These are phyloP conservation scores for Pipistrellus kuhlii DNA, from an alignment of 2,797 vertebrate species.

Conservation along the genomic window DNA sequence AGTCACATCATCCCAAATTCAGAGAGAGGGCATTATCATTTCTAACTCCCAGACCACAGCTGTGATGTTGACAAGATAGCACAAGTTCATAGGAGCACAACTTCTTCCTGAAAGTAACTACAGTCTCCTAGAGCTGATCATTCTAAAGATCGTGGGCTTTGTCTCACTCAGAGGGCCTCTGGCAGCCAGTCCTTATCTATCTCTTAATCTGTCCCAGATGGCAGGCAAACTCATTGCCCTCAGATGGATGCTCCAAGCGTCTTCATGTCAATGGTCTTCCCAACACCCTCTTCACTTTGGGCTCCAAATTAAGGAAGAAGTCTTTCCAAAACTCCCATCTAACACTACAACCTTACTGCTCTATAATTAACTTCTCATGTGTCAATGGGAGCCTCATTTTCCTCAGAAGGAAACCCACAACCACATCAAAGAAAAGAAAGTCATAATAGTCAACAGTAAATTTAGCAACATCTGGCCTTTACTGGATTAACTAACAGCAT, in stretches of 20 bases:
- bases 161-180: fast-evolving
- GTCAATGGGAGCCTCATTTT: not conserved
- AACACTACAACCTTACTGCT: not conserved
- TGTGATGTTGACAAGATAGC: not conserved
- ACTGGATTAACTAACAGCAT: not conserved
- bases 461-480: not conserved
- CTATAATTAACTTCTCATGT: not conserved
- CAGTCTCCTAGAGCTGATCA: not conserved
- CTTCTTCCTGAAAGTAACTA: not conserved
- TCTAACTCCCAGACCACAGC: not conserved
- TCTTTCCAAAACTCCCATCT: not conserved
- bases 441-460: not conserved
- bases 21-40: not conserved
- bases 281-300: not conserved
- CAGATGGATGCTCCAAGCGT: not conserved
- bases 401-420: not conserved
- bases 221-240: not conserved
- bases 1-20: not conserved
- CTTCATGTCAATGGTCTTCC: not conserved
- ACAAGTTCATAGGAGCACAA: not conserved
- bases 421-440: not conserved
- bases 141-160: not conserved
- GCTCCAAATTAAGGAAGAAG: not conserved
- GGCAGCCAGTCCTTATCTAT: not conserved
- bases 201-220: not conserved